A percentile compares a stretch with the other conserved stretches of the same genome.
phyloP scores from a whole-genome alignment of 2,113 vertebrate species.

The Eurystomus gularis region DNA sequence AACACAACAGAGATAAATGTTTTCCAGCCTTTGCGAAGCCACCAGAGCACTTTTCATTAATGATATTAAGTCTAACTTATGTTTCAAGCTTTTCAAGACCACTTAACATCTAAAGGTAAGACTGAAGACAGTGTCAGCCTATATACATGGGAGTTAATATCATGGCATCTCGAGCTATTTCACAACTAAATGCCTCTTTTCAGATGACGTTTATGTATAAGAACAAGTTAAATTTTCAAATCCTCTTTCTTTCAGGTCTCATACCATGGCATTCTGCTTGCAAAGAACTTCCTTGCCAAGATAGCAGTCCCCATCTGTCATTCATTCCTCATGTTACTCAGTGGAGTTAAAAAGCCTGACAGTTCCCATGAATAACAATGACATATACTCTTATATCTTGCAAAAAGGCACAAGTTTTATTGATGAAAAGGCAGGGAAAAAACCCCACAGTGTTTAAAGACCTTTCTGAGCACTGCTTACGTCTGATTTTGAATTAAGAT shows the following conservation, averaged over 20 bases:
- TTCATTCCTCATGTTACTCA: constrained; percentile 53
- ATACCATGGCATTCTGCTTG: constrained; percentile 26
- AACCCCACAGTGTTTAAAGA: background rate
- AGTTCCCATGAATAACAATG: constrained; percentile 72
- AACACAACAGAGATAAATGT: background rate
- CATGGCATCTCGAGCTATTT: background rate
- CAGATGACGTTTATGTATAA: background rate
- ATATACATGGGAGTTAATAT: background rate
- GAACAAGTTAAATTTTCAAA: constrained; percentile 7
- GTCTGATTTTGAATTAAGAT: background rate
- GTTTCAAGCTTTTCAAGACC: background rate
- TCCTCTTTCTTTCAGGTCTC: constrained; percentile 38
- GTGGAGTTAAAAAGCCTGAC: constrained; percentile 61
- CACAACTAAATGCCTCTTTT: background rate
- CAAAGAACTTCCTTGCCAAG: constrained; percentile 55
- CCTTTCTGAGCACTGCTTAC: background rate
- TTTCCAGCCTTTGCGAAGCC: background rate
- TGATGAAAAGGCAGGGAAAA: background rate
- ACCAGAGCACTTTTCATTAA: background rate
- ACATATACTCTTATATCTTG: constrained; percentile 3
- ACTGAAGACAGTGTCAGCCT: background rate
- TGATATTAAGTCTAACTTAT: background rate
- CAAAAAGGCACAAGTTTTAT: constrained; percentile 29
- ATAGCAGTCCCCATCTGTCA: constrained; percentile 34
- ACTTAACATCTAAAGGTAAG: background rate